phyloP scores from a whole-genome alignment of 2,888 invertebrate genomes.

The Dioctria linearis region DNA sequence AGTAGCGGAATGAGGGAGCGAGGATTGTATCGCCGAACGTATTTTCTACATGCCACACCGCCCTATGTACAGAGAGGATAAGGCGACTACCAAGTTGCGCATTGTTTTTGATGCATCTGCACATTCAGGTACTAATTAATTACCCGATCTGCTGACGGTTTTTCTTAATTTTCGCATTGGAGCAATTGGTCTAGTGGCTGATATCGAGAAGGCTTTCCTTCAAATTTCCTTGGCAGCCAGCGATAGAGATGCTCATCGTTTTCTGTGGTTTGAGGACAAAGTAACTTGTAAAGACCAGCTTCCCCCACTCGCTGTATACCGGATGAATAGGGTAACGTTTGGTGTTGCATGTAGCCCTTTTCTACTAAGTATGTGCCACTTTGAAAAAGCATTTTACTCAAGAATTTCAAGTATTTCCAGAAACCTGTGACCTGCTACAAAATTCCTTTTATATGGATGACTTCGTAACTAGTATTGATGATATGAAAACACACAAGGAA shows the following conservation, averaged over 20 bases:
- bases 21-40: neutral
- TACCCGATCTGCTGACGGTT: neutral
- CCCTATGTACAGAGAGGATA: neutral
- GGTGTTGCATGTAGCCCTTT: neutral
- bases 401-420: neutral
- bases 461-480: neutral
- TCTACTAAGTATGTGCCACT: neutral
- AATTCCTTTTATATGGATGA: neutral
- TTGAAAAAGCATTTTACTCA: neutral
- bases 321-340: neutral
- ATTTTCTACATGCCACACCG: neutral
- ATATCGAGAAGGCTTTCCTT: neutral
- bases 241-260: neutral
- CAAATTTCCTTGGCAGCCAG: neutral
- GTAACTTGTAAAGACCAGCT: neutral
- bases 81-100: neutral
- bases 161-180: neutral
- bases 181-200: too few relatives aligned
- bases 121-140: neutral
- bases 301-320: neutral
- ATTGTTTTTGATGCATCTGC: neutral
- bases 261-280: conserved; percentile 1
- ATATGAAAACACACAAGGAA: neutral
- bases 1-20: neutral
- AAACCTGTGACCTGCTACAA: neutral